Evolutionary conservation across 2,113 vertebrate genomes (phyloP).

Genomic region (Apistogramma diplotaenia): DNA sequence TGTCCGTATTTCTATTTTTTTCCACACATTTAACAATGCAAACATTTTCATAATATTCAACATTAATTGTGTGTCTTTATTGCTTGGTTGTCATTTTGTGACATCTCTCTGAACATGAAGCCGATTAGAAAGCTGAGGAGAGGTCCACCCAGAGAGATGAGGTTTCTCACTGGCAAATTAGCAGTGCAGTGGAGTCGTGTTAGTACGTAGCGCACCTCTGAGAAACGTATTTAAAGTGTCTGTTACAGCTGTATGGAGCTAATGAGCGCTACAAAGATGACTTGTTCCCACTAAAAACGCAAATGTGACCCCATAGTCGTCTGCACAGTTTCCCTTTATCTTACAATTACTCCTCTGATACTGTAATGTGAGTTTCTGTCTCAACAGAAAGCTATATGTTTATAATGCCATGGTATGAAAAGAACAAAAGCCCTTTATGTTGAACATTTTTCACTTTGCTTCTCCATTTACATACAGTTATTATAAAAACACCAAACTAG

Average conservation of each 20-base stretch:
- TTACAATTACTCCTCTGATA: constrained; percentile 2
- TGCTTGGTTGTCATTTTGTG: not conserved
- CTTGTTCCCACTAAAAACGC: constrained; percentile 4
- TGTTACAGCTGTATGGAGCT: not conserved
- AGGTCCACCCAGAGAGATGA: not conserved
- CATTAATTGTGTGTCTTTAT: not conserved
- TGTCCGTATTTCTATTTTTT: not conserved
- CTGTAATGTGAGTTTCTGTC: not conserved
- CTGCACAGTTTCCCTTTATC: not conserved
- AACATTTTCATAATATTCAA: not conserved
- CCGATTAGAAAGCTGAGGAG: not conserved
- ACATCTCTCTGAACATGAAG: not conserved
- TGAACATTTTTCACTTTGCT: constrained; percentile 1
- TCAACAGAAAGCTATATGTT: not conserved
- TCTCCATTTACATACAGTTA: not conserved
- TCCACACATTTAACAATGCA: no score
- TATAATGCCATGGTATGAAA: not conserved
- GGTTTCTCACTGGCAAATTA: not conserved
- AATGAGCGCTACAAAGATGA: not conserved
- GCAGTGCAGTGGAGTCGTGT: not conserved
- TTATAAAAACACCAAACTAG: not conserved
- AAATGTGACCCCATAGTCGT: not conserved
- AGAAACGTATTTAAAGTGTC: not conserved
- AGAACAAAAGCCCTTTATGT: constrained; percentile 5
- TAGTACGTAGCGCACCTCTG: not conserved